Evolutionary conservation across 2,113 vertebrate genomes (phyloP), one percentile per base, ranked within the genome.

Genomic region (Neolamprologus sp.): DNA sequence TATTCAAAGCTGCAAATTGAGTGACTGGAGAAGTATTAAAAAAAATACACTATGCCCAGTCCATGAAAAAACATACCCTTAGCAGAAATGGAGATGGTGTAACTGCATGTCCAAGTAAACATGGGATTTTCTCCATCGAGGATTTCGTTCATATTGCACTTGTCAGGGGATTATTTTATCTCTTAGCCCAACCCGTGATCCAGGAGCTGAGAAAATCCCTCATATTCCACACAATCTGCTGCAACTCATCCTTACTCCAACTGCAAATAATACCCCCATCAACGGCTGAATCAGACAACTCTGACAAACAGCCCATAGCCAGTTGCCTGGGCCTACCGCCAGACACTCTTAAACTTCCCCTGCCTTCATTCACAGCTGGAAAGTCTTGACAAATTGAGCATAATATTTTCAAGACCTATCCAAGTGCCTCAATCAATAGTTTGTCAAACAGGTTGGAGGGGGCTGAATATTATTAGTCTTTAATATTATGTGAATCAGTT

Each of bases 91-190:
- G 68, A 88, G 71, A 82, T 60, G 82, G 17, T 84, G 80, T 83
- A 78, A 90, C 85, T 90, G 58, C 85, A 65, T 87, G 85, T 89
- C 83, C 55, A 49, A 90, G 87, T 88, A 94, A 95, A 94, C 89
- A 94, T 78, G 90, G 92, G 88, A 92, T 93, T 92, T 93, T 90
- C 80, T 78, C 93, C 80, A 78, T 84, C 31, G 51, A 93, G 92
- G 93, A 94, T 95, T 94, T 93, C 73, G 49, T 88, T 92, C 91
- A 92, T 93, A 91, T 93, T 94, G 93, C 88, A 84, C 91, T 94
- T 89, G 92, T 92, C 55, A 7, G 19, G 85, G 94, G 94, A 96
- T 96, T 96, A 96, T 94, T 95, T 88, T 81, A 81, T 88, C 91
- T 88, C 85, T 87, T 79, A 86, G 89, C 83, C 78, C 81, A 28